These are phyloP conservation scores for Timema cristinae DNA, from an alignment of 2,888 invertebrate species.

Conservation along the genomic window DNA sequence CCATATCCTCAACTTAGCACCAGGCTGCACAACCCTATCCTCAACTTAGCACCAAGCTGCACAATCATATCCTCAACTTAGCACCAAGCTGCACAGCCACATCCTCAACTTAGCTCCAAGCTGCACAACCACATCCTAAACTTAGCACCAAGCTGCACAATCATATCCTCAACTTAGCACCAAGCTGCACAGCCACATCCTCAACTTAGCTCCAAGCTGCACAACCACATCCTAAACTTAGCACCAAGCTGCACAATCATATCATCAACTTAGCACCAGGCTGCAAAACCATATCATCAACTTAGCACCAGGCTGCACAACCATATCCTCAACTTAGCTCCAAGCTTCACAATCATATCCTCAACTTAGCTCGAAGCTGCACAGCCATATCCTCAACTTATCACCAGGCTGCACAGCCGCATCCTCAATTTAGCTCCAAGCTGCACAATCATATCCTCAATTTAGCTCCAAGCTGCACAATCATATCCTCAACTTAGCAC, in stretches of 20 bases:
- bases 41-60: too few species aligned
- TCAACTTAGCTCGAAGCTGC: conserved; percentile 17
- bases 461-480: conserved; percentile 5
- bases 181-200: background rate
- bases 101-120: too few species aligned
- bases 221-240: conserved; percentile 22
- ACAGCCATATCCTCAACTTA: conserved; percentile 22
- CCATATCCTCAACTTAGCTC: too few species aligned
- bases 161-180: conserved; percentile 21
- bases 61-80: conserved; percentile 22
- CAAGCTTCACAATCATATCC: conserved; percentile 19
- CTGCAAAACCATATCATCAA: conserved; percentile 21
- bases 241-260: conserved; percentile 6
- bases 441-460: conserved; percentile 24
- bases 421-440: too few species aligned
- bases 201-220: too few species aligned
- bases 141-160: conserved; percentile 7
- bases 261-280: conserved; percentile 21
- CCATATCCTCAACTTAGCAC: conserved; percentile 21
- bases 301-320: conserved; percentile 1
- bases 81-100: background rate
- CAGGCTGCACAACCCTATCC: background rate
- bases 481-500: conserved; percentile 21
- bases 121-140: conserved; percentile 23
- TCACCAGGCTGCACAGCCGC: background rate